These are phyloP conservation scores for Pardosa pseudoannulata DNA, from an alignment of 2,888 invertebrate species.

Conservation along the genomic window DNA sequence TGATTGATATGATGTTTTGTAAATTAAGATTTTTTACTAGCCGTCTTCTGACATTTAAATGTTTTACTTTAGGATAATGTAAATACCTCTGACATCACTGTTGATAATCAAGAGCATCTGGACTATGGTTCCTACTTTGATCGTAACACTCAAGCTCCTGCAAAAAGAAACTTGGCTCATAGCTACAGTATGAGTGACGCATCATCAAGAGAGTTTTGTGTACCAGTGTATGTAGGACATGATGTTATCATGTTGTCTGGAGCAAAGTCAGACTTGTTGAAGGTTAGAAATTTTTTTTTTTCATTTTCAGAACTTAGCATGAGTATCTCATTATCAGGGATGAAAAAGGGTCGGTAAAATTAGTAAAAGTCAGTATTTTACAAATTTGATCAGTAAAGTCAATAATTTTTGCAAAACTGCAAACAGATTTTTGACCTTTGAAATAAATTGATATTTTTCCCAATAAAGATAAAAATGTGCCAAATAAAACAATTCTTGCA, in stretches of 20 bases:
- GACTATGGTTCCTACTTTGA: conserved; percentile 30
- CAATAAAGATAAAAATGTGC: no score
- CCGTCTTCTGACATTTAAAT: neutral
- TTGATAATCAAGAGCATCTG: conserved; percentile 5
- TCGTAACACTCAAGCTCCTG: conserved; percentile 32
- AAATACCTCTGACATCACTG: conserved; percentile 22
- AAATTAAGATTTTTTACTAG: no score
- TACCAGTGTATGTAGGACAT: conserved; percentile 87
- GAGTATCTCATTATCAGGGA: no score
- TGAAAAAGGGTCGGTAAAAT: no score
- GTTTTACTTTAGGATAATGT: conserved; percentile 25
- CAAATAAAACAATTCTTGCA: no score
- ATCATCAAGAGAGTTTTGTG: conserved; percentile 84
- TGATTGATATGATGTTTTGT: no score
- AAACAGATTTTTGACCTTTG: no score
- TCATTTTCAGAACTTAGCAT: neutral
- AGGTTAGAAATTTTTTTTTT: conserved; percentile 80
- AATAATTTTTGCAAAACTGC: no score
- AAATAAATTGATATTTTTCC: no score
- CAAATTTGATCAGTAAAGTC: no score
- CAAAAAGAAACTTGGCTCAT: conserved; percentile 69
- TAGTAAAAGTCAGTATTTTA: no score
- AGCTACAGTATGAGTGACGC: conserved; percentile 74
- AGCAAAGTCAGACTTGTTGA: conserved; percentile 88
- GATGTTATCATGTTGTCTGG: conserved; percentile 91